Conservation (phyloP, 2,797 vertebrate species). For the Danio aesculapii region DNA sequence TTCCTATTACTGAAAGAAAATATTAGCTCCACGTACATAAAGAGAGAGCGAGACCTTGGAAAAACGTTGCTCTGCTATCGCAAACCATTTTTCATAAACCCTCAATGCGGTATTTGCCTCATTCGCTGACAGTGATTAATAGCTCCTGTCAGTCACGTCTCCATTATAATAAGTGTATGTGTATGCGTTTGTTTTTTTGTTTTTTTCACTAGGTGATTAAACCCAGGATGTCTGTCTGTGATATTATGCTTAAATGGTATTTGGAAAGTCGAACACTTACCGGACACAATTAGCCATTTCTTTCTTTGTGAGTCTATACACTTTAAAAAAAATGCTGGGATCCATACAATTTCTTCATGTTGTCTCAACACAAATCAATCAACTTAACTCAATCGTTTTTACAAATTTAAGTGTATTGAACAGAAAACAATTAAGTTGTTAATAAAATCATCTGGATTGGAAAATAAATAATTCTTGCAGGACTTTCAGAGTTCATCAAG, state of each 20-base stretch:
- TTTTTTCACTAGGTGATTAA: constrained; percentile 28
- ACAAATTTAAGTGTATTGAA: no score
- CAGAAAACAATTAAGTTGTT: no score
- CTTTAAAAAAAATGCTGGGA: no score
- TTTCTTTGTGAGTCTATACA: background rate
- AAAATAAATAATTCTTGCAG: no score
- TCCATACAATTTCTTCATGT: no score
- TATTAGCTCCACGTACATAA: constrained; percentile 12
- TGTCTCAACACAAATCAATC: no score
- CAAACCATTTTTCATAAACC: constrained; percentile 44
- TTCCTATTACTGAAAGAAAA: constrained; percentile 24
- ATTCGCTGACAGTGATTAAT: constrained; percentile 48
- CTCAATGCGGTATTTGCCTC: background rate
- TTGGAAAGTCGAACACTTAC: background rate
- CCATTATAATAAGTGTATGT: constrained; percentile 18
- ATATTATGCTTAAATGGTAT: background rate
- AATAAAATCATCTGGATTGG: no score
- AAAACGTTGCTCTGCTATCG: constrained; percentile 38
- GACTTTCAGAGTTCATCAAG: no score
- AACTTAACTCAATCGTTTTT: no score
- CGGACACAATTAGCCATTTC: background rate
- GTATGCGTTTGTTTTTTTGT: background rate
- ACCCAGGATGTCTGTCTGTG: background rate
- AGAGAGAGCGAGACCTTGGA: constrained; percentile 30
- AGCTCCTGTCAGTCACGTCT: constrained; percentile 42